These are phyloP conservation scores for Hippopotamyrus pictus DNA, from an alignment of 2,797 vertebrate genomes.

Conservation along the genomic window DNA sequence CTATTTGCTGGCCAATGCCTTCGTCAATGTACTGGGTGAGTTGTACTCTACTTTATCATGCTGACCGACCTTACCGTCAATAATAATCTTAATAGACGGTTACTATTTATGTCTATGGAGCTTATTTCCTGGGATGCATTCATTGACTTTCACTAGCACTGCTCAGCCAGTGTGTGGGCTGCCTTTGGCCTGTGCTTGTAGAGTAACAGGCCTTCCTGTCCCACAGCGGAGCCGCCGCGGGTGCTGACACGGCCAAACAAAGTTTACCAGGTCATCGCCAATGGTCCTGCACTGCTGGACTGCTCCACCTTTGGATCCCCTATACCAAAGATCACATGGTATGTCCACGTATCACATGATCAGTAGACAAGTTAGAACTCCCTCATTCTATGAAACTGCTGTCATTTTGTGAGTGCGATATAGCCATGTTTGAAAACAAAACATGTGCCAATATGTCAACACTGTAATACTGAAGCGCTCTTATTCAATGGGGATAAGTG, in stretches of 20 bases:
- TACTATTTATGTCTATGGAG: background rate
- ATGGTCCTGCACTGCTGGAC: conserved; percentile 74
- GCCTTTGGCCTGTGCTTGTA: background rate
- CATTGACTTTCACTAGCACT: background rate
- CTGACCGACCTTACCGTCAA: background rate
- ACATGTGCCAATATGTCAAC: background rate
- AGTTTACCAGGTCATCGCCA: conserved; percentile 81
- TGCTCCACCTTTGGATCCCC: conserved; percentile 90
- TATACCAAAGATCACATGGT: conserved; percentile 86
- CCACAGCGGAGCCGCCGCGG: conserved; percentile 80
- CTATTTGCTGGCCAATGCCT: conserved; percentile 87
- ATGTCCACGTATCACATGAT: conserved; percentile 28
- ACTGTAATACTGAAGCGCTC: background rate
- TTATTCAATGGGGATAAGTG: background rate
- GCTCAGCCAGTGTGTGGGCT: background rate
- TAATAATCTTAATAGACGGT: background rate
- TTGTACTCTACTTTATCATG: background rate
- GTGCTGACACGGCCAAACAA: conserved; percentile 77
- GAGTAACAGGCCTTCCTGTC: background rate
- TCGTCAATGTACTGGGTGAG: conserved; percentile 91
- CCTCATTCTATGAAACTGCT: background rate
- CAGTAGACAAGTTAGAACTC: background rate
- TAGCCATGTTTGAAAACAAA: background rate
- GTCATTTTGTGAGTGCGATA: background rate
- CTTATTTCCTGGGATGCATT: background rate